A percentile compares a stretch with the other conserved stretches of the same genome.
Conservation (phyloP, 2,797 vertebrate species). For the Ispidina picta region DNA sequence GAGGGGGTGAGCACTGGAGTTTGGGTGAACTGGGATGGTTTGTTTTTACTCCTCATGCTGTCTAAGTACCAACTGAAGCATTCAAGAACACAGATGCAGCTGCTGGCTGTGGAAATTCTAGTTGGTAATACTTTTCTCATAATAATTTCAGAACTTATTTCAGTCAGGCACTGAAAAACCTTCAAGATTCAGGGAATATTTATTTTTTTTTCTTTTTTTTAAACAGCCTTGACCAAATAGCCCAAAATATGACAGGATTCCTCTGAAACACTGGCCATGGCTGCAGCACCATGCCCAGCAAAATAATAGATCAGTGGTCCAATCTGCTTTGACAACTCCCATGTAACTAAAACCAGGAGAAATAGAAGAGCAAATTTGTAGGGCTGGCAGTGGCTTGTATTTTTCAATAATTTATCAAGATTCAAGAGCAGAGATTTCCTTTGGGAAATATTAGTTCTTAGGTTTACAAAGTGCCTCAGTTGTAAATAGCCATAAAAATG, state of each 20-base stretch:
- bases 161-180: background rate
- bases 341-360: constrained; percentile 35
- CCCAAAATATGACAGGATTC: background rate
- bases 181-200: background rate
- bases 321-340: background rate
- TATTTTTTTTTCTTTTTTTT: background rate
- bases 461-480: constrained; percentile 78
- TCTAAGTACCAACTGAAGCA: background rate
- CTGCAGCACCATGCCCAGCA: background rate
- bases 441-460: constrained; percentile 78
- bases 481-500: constrained; percentile 82
- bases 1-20: background rate
- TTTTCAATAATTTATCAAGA: constrained; percentile 76
- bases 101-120: constrained; percentile 5
- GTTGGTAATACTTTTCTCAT: background rate
- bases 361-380: constrained; percentile 43
- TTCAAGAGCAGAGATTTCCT: constrained; percentile 75
- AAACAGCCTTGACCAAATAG: background rate
- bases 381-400: constrained; percentile 50
- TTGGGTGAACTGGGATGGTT: background rate
- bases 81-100: constrained; percentile 9
- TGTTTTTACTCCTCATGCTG: background rate
- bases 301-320: constrained; percentile 23
- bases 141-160: constrained; percentile 2
- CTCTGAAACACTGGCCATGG: background rate